Percentiles rank a stretch among this genome's conserved stretches.
Conservation (phyloP, 1,140 invertebrate genomes). For the Scaptomyza pallida region DNA sequence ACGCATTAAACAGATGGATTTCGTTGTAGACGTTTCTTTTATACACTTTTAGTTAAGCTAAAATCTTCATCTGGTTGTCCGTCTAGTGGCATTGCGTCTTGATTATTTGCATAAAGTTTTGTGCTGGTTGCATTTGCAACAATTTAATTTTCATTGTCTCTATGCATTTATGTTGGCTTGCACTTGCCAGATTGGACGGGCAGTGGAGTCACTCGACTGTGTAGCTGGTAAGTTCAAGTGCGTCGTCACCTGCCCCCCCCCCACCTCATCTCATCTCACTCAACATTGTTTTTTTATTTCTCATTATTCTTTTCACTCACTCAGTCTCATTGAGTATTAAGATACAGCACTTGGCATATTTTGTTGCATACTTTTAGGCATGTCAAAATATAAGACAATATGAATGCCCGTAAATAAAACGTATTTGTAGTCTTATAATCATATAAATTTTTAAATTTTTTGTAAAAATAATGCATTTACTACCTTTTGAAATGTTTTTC, state of each 20-base stretch:
- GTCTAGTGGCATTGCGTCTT: slow-evolving; percentile 16
- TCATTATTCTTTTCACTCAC: slow-evolving; percentile 30
- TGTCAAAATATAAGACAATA: neutral
- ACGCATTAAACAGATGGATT: slow-evolving; percentile 81
- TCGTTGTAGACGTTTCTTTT: slow-evolving; percentile 64
- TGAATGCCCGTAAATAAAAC: too few relatives aligned
- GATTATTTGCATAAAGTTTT: slow-evolving; percentile 51
- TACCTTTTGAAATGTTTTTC: too few relatives aligned
- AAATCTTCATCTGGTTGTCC: neutral
- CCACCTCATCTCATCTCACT: slow-evolving; percentile 5
- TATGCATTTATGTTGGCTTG: slow-evolving; percentile 81
- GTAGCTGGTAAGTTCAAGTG: slow-evolving; percentile 71
- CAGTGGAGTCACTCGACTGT: slow-evolving; percentile 41
- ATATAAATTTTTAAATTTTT: too few relatives aligned
- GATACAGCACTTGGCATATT: neutral
- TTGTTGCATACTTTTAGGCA: slow-evolving; percentile 52
- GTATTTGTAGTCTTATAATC: too few relatives aligned
- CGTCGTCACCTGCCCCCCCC: slow-evolving; percentile 42
- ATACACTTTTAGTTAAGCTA: slow-evolving; percentile 42
- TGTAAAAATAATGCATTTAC: too few relatives aligned
- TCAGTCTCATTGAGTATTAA: slow-evolving; percentile 1
- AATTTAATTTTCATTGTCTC: slow-evolving; percentile 78
- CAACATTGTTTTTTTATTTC: slow-evolving; percentile 51
- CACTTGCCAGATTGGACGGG: slow-evolving; percentile 47
- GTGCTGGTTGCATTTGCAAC: slow-evolving; percentile 34